These are phyloP conservation scores for Arizona elegans DNA, from an alignment of 2,113 vertebrate species.

Conservation along the genomic window DNA sequence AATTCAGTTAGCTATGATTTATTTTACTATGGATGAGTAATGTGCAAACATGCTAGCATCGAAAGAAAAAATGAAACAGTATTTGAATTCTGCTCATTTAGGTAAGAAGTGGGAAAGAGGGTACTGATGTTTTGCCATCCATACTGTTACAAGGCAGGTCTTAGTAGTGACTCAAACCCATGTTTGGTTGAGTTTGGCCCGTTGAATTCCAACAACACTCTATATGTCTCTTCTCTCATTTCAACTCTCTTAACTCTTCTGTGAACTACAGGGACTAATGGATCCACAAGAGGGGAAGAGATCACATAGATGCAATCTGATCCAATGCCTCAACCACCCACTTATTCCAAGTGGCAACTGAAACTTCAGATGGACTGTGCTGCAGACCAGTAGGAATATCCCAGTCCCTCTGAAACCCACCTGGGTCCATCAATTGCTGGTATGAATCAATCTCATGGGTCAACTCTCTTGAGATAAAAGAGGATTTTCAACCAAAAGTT, in stretches of 20 bases:
- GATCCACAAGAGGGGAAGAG: neutral
- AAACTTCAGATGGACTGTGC: neutral
- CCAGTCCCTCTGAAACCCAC: neutral
- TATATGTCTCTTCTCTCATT: neutral
- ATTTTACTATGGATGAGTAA: neutral
- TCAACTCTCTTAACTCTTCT: neutral
- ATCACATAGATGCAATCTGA: neutral
- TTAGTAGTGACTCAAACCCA: neutral
- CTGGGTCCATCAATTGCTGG: neutral
- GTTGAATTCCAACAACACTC: neutral
- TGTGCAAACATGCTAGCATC: neutral
- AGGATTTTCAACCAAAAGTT: neutral
- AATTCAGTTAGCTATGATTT: neutral
- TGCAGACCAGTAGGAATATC: neutral
- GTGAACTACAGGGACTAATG: neutral
- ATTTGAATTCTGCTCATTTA: neutral
- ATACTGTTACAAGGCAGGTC: neutral
- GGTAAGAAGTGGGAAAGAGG: neutral
- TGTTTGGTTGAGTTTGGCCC: neutral
- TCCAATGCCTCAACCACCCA: neutral
- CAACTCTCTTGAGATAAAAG: neutral
- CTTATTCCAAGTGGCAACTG: neutral
- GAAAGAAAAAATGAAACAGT: neutral
- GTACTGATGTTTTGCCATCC: neutral
- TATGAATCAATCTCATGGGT: neutral